A percentile compares a stretch with the other conserved stretches of the same genome.
Conservation (phyloP, 2,888 invertebrate species). For the Tridacna crocea region DNA sequence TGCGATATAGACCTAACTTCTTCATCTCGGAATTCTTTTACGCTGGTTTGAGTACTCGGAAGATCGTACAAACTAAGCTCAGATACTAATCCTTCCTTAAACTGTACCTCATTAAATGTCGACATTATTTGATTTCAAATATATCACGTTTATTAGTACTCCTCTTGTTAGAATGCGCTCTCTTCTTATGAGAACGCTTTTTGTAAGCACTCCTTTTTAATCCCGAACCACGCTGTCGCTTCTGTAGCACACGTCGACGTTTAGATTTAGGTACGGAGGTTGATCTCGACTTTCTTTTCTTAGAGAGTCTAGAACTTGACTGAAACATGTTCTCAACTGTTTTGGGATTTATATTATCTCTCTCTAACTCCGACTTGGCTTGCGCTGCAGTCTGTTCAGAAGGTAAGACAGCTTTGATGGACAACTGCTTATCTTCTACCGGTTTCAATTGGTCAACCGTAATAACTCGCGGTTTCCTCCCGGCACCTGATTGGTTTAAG, state of each 20-base stretch:
- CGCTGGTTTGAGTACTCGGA: conserved; percentile 27
- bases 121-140: conserved; percentile 25
- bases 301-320: conserved; percentile 3
- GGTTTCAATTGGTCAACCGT: conserved; percentile 29
- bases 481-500: conserved; percentile 41
- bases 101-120: conserved; percentile 14
- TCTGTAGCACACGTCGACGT: conserved; percentile 1
- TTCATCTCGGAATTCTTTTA: conserved; percentile 3
- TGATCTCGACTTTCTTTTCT: conserved; percentile 9
- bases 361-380: conserved; percentile 45
- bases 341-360: conserved; percentile 47
- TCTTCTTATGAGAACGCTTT: neutral
- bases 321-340: conserved; percentile 32
- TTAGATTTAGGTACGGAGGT: neutral
- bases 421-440: conserved; percentile 16
- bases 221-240: conserved; percentile 11
- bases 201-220: conserved; percentile 8
- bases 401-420: conserved; percentile 52
- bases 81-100: conserved; percentile 19
- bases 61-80: conserved; percentile 22
- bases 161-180: conserved; percentile 14
- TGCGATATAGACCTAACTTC: conserved; percentile 29
- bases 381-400: conserved; percentile 47
- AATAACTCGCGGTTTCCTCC: conserved; percentile 33
- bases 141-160: conserved; percentile 18